These are phyloP conservation scores for Trichonephila inaurata DNA, from an alignment of 1,140 invertebrate species.

Conservation along the genomic window DNA sequence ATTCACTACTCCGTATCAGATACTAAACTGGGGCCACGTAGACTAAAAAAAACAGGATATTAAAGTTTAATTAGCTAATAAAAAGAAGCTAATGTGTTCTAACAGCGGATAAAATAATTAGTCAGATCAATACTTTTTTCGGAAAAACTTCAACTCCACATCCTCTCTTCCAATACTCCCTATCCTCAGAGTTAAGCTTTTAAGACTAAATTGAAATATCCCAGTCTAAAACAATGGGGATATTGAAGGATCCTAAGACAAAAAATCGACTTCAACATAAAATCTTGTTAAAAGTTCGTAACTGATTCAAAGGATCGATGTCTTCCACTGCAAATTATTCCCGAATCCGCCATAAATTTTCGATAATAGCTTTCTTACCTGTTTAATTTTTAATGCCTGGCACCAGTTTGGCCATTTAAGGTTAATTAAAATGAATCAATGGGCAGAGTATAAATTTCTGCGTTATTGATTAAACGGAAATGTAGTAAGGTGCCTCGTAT, in stretches of 20 bases:
- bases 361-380: constrained; percentile 44
- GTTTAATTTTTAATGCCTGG: constrained; percentile 59
- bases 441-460: constrained; percentile 32
- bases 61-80: too few species aligned
- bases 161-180: background rate
- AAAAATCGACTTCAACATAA: background rate
- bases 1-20: too few species aligned
- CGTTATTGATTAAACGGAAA: constrained; percentile 17
- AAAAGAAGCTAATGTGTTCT: too few species aligned
- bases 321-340: constrained; percentile 22
- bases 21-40: too few species aligned
- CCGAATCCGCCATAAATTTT: constrained; percentile 23
- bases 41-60: too few species aligned
- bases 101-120: too few species aligned
- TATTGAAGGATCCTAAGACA: background rate
- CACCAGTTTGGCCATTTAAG: constrained; percentile 51
- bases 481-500: background rate
- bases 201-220: constrained; percentile 6
- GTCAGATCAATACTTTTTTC: too few species aligned
- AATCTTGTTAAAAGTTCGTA: constrained; percentile 1
- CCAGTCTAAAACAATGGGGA: background rate
- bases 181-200: background rate
- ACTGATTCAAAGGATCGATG: constrained; percentile 38
- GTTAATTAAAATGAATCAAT: constrained; percentile 63
- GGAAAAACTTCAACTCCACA: background rate